Conservation (phyloP, 2,797 vertebrate genomes). For the Euphonia xanthogaster region DNA sequence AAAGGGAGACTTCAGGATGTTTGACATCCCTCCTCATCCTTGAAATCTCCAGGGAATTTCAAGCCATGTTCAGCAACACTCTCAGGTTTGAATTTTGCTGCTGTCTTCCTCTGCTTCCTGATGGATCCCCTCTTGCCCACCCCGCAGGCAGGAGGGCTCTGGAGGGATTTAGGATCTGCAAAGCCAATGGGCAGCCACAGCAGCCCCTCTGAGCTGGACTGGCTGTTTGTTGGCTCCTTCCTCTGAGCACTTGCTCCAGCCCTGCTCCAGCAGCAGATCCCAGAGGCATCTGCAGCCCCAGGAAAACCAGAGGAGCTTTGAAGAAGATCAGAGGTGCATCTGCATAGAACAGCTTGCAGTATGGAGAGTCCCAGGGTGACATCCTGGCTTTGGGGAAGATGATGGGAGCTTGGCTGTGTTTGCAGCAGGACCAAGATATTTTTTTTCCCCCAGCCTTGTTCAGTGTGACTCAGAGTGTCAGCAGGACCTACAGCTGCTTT, state of each 20-base stretch:
- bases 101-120: not conserved
- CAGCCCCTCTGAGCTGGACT: not conserved
- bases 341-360: not conserved
- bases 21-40: not conserved
- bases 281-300: not conserved
- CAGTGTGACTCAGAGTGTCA: not conserved
- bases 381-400: not conserved
- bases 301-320: not conserved
- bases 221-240: not conserved
- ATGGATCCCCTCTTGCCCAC: not conserved
- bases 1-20: not conserved
- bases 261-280: not conserved
- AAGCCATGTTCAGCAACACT: not conserved
- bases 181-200: not conserved
- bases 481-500: not conserved
- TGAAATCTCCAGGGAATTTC: not conserved
- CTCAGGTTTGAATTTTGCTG: not conserved
- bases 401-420: not conserved
- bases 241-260: not conserved
- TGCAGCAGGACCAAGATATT: not conserved
- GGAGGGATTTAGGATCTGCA: not conserved
- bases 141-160: not conserved
- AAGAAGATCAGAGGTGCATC: not conserved
- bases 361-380: not conserved
- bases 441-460: not conserved